These are phyloP conservation scores for Morbakka virulenta DNA, from an alignment of 30 jellyfish, hydroid and myxozoan genomes.

Conservation along the genomic window DNA sequence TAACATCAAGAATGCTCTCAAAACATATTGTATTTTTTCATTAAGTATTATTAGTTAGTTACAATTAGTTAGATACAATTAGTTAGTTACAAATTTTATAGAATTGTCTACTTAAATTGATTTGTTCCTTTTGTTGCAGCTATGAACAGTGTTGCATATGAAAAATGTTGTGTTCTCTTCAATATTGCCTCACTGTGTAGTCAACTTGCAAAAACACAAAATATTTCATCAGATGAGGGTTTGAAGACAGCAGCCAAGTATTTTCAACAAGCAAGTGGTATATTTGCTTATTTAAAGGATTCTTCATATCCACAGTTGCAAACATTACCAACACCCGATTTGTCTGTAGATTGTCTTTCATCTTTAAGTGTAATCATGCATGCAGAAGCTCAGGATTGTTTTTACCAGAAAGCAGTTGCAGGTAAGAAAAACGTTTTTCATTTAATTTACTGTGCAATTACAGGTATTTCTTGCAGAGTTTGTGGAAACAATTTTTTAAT, in stretches of 20 bases:
- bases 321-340: slow-evolving; percentile 90
- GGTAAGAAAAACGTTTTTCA: slow-evolving; percentile 37
- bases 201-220: slow-evolving; percentile 82
- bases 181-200: slow-evolving; percentile 80
- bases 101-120: too few species aligned
- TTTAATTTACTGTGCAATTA: too few species aligned
- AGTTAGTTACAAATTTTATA: too few species aligned
- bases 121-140: slow-evolving; percentile 45
- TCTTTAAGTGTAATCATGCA: slow-evolving; percentile 85
- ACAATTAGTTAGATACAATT: too few species aligned
- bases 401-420: slow-evolving; percentile 85
- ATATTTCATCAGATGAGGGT: slow-evolving; percentile 83
- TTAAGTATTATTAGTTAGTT: too few species aligned
- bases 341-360: slow-evolving; percentile 79
- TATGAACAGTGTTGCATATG: slow-evolving; percentile 89
- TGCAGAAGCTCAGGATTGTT: slow-evolving; percentile 99
- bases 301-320: slow-evolving; percentile 81
- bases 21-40: neutral
- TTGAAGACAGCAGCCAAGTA: slow-evolving; percentile 93
- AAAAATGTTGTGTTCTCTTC: slow-evolving; percentile 83
- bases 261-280: slow-evolving; percentile 92
- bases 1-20: too few species aligned
- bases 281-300: slow-evolving; percentile 77
- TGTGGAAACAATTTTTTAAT: neutral
- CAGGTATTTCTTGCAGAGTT: neutral